Evolutionary conservation across 92 coral and sea anemone species (phyloP), one percentile per base, ranked within the genome.

Genomic region (Zoanthus sansibaricus): DNA sequence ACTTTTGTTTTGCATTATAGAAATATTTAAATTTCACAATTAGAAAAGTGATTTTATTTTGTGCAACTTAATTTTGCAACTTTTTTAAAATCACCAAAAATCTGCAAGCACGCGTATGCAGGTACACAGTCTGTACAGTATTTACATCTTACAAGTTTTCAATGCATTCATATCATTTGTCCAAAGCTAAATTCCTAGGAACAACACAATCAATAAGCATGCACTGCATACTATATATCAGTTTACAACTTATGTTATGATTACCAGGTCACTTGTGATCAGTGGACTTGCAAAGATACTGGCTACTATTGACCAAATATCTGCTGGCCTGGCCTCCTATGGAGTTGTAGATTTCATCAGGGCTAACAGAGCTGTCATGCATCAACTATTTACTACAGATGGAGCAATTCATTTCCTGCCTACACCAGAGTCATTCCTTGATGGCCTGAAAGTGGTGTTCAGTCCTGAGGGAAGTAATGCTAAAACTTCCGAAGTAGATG

Each of bases 381-480:
- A 79, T 78, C 71, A 86, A 77, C 51, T 92, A 72, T 86, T 92
- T 68, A 89, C 95, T 55, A 10, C 78, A 20, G 91, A 90, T 54
- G 95, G 95, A 86, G 95, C 91, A 77, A 75, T 49, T 54, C 66
- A 87, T 72, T 90, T 89, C 74, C 76, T 76, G 84, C 85, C 92
- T 62, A 92, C 93, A 76, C 75, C 93, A 16, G 82, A 92, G 71
- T 56, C 42, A 42, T 82, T 89, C 78, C 78, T 92, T 56, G 91
- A 92, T 9, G 76, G 92, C 87, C 86, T 90, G 83, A 87, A 68
- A 52, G 89, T 89, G 54, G 85, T 66, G 79, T 76, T 46, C 75
- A 92, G 95, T 87, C 87, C 75, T 25, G 93, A 89, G 73, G 95
- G 95, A 46, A 89, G 93, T 87, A 92, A 93, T 78, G 55, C 68